A percentile compares a stretch with the other conserved stretches of the same genome.
Evolutionary conservation across 1,140 invertebrate genomes (phyloP).

Genomic region (Drosophila cardini): DNA sequence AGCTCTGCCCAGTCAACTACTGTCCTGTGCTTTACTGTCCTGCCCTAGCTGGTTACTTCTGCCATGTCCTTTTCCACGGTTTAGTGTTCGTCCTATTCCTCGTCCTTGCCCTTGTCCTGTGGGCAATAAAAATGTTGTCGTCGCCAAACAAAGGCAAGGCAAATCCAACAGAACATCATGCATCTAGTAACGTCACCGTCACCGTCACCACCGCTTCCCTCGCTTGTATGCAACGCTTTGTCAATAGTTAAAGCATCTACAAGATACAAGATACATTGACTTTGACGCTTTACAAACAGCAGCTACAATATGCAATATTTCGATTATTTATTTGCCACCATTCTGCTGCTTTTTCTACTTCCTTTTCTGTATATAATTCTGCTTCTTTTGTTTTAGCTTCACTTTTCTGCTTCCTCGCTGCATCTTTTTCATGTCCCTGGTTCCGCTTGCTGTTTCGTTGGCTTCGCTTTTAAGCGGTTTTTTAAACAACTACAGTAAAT

Average conservation of each 20-base stretch:
- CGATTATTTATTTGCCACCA: constrained; percentile 52
- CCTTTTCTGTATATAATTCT: too few species aligned
- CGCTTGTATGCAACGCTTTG: constrained; percentile 49
- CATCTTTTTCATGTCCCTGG: neutral
- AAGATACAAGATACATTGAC: constrained; percentile 44
- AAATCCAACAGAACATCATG: neutral
- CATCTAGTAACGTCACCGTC: neutral
- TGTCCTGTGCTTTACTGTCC: neutral
- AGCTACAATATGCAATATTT: constrained; percentile 50
- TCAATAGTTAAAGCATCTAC: constrained; percentile 72
- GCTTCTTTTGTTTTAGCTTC: too few species aligned
- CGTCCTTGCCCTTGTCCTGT: constrained; percentile 12
- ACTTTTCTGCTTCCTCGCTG: too few species aligned
- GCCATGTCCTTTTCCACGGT: too few species aligned
- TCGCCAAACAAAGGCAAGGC: constrained; percentile 72
- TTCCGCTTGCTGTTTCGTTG: constrained; percentile 15
- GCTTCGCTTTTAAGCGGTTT: constrained; percentile 32
- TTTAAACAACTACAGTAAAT: neutral
- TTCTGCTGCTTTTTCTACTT: neutral
- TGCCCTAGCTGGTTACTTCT: neutral
- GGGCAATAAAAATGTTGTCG: constrained; percentile 71
- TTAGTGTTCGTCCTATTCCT: neutral
- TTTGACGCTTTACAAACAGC: constrained; percentile 18
- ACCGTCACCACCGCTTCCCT: neutral
- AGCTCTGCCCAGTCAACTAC: too few species aligned